Conservation (phyloP, 2,888 invertebrate genomes). For the Adelognathus sp. region DNA sequence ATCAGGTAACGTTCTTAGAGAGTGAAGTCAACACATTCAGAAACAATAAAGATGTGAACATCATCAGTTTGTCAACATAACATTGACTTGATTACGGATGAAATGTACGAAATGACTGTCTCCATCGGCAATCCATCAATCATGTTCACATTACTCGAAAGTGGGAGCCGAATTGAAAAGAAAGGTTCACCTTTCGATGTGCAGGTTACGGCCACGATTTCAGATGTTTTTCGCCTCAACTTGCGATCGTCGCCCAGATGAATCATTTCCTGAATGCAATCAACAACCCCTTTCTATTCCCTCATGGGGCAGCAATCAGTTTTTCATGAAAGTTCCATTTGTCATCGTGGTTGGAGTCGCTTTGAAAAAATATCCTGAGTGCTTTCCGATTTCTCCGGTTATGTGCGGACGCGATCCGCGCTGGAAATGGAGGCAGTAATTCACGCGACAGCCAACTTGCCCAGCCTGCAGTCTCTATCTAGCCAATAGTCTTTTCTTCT, state of each 20-base stretch:
- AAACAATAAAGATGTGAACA: too few species aligned
- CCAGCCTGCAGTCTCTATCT: conserved; percentile 24
- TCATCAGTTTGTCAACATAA: neutral
- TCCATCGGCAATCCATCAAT: neutral
- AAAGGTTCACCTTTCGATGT: neutral
- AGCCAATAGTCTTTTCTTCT: conserved; percentile 23
- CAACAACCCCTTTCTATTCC: conserved; percentile 6
- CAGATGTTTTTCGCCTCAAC: neutral
- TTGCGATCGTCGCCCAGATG: neutral
- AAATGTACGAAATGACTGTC: neutral
- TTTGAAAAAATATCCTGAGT: conserved; percentile 31
- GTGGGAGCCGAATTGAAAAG: neutral
- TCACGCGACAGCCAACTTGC: conserved; percentile 44
- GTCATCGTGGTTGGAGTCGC: conserved; percentile 18
- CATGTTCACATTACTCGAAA: neutral
- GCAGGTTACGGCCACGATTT: neutral
- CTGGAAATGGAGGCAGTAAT: conserved; percentile 42
- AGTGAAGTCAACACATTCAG: neutral
- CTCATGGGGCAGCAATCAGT: neutral
- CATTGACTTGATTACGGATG: neutral
- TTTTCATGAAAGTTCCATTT: conserved; percentile 25
- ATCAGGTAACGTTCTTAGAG: too few species aligned
- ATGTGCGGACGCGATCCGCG: conserved; percentile 15
- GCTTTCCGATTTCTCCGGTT: conserved; percentile 28
- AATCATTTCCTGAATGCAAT: conserved; percentile 9